Conservation (phyloP, 2,113 vertebrate genomes). For the Prunella fulvescens region DNA sequence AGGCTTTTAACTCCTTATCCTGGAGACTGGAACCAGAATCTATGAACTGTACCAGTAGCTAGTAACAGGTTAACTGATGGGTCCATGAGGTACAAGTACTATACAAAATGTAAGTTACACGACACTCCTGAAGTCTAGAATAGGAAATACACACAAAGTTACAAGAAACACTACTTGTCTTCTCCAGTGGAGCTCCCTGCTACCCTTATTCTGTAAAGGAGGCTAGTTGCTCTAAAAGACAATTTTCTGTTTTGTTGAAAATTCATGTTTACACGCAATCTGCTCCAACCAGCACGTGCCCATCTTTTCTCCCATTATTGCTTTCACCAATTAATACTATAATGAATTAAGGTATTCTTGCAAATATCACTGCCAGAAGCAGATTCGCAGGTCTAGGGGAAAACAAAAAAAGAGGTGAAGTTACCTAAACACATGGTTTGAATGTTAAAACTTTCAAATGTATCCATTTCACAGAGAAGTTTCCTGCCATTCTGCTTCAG, state of each 20-base stretch:
- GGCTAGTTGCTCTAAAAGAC: neutral
- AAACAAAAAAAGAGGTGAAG: neutral
- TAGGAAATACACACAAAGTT: neutral
- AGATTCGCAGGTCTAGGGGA: neutral
- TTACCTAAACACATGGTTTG: neutral
- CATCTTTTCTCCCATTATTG: neutral
- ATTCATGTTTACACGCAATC: neutral
- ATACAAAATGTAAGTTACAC: neutral
- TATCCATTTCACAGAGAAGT: neutral
- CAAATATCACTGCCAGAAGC: neutral
- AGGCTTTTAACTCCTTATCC: too few relatives aligned
- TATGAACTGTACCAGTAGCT: neutral
- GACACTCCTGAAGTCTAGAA: neutral
- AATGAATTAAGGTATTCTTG: neutral
- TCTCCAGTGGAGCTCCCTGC: neutral
- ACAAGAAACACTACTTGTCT: neutral
- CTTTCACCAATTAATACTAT: neutral
- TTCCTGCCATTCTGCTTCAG: neutral
- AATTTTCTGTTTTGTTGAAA: neutral
- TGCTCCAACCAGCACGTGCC: neutral
- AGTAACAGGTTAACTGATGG: neutral
- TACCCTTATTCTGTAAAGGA: neutral
- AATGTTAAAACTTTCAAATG: neutral
- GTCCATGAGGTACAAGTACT: neutral
- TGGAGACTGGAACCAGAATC: neutral